Evolutionary conservation across 2,797 vertebrate genomes (phyloP), one percentile per base, ranked within the genome.

Genomic region (Sciurus vulgaris): DNA sequence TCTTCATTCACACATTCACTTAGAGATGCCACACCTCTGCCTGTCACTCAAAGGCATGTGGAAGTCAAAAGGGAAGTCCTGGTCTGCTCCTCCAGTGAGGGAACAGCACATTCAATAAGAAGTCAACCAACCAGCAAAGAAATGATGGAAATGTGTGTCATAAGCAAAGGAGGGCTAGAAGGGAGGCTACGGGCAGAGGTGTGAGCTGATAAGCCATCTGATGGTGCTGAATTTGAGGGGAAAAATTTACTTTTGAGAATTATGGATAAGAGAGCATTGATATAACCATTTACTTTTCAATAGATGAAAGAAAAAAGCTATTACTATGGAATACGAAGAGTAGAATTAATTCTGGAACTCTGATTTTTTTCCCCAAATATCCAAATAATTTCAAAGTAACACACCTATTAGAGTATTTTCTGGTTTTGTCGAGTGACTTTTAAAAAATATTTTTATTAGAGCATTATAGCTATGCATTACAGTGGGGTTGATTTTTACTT

Each of bases 11-110:
- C 10, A 73, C 1, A 44, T 67, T 89, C 51, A 22, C 49, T 51
- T 51, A 51, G 2, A 51, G 49, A 51, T 51, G 49, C 49, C 47
- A 49, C 12, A 12, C 47, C 49, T 51, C 49, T 51, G 49, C 14
- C 3, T 51, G 49, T 61, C 22, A 15, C 41, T 44, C 4, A 35
- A 79, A 12, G 3, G 0, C 5, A 77, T 97, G 96, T 95, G 93
- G 92, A 97, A 93, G 95, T 96, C 81, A 93, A 22, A 85, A 74
- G 33, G 26, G 11, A 56, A 47, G 6, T 56, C 3, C 5, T n/a
- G 3, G 1, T 76, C 38, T 78, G 15, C 33, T 51, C 28, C n/a
- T n/a, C 35, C 15, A 51, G 24, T 67, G 54, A 4, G 65, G 15
- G 61, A 78, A 35, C 0, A 77, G 7, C 70, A 70, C 33, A 38